Evolutionary conservation across 2,888 invertebrate species (phyloP).

Genomic region (Gryllus longicercus): DNA sequence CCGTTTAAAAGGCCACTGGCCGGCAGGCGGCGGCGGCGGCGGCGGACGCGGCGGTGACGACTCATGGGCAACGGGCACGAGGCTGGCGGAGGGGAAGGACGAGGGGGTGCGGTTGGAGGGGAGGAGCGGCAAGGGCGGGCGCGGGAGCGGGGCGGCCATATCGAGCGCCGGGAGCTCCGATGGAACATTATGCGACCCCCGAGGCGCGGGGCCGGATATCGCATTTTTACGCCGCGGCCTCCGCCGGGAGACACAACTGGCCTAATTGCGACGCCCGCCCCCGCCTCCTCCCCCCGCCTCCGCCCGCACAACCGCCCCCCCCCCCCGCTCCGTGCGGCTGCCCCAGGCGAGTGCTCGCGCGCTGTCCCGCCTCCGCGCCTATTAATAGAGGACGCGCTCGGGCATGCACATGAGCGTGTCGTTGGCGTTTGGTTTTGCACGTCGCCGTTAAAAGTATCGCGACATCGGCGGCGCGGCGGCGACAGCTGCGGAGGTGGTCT

Average conservation of each 20-base stretch:
- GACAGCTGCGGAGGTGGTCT: no score
- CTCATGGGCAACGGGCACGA: background rate
- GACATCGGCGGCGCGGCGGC: no score
- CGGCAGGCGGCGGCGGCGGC: background rate
- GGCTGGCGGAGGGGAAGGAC: background rate
- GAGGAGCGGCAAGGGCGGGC: background rate
- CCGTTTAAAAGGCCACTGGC: no score
- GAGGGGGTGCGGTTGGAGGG: background rate
- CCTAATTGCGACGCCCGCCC: background rate
- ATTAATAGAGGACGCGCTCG: no score
- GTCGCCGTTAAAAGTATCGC: no score
- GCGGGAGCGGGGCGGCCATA: background rate
- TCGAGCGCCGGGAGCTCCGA: background rate
- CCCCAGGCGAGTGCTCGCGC: no score
- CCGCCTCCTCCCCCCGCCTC: background rate
- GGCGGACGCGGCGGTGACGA: background rate
- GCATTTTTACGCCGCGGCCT: background rate
- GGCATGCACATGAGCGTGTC: no score
- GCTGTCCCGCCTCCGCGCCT: no score
- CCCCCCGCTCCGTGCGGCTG: no score
- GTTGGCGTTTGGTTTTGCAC: no score
- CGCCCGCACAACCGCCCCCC: background rate
- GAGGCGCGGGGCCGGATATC: constrained; percentile 17
- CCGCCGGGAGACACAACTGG: background rate
- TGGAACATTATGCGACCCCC: background rate